Evolutionary conservation across 2,888 invertebrate species (phyloP), one percentile per base, ranked within the genome.

Genomic region (Drosophila tripunctata): DNA sequence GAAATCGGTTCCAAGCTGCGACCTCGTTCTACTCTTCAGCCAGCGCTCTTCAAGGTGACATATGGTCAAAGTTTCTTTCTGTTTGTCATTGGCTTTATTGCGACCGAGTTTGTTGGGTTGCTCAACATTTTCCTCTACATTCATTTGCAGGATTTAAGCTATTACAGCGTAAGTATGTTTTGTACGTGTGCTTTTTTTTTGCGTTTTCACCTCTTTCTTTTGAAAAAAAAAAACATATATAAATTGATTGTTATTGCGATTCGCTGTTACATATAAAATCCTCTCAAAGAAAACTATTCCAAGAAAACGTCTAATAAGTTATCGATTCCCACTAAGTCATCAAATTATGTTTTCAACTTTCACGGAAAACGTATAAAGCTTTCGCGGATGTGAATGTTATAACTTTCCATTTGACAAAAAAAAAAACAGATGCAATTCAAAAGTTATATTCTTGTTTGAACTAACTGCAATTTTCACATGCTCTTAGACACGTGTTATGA

Each of bases 31-130:
- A 93, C 95, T 50, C 94, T 96, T 63, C 94, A 96, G 88, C 95
- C 95, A 35, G 95, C 97, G 1, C 93, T 95, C 52, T 96, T 97
- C 93, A 96, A 95, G 60, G 97, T 96, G 91, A 94, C 94, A 86
- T 97, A 97, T 90, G 97, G 97, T 45, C 96, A 95, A 92, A 96
- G 96, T 64, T 97, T 97, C 91, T 94, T 96, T 51, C 93, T 97
- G 35, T 96, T 97, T 90, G 95, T 97, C 40, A 94, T 95, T 82
- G 97, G 97, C 27, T 96, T 97, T 88, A 93, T 97, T 77, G 94
- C 95, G 58, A 96, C 96, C 6, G 97, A 97, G 90, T 92, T 97
- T 68, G 96, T 97, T 24, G 97, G 97, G 35, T 95, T 96, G 12
- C 94, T 96, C 67, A 96, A 96, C 62, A 95, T 97, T 76, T 97